These are phyloP conservation scores for Tringa solitaria DNA, from an alignment of 2,113 vertebrate genomes.

Conservation along the genomic window DNA sequence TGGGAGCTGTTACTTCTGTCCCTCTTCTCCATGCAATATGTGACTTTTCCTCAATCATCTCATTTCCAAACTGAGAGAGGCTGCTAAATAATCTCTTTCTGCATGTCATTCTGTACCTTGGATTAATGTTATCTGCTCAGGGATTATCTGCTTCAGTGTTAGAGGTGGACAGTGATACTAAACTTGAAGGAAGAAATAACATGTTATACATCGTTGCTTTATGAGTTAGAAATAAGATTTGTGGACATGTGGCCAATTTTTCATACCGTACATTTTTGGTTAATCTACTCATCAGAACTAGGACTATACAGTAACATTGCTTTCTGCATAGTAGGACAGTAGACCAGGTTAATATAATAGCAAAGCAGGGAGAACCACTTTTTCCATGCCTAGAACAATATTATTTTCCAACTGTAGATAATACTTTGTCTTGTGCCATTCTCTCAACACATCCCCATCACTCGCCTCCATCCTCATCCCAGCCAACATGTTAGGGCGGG, in stretches of 20 bases:
- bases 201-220: background rate
- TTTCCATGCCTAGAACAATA: background rate
- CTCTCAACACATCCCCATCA: background rate
- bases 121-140: background rate
- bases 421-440: background rate
- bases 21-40: background rate
- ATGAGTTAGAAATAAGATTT: background rate
- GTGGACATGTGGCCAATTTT: background rate
- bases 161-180: background rate
- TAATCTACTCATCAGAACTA: background rate
- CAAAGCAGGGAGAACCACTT: background rate
- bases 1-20: background rate
- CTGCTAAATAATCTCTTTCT: background rate
- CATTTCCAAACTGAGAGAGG: background rate
- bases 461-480: background rate
- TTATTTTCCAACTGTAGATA: background rate
- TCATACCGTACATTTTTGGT: background rate
- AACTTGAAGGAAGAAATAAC: background rate
- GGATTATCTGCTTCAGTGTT: background rate
- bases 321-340: background rate
- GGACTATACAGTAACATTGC: background rate
- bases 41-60: background rate
- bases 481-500: background rate
- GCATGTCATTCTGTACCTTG: background rate
- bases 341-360: rapidly evolving